Evolutionary conservation across 2,113 vertebrate species (phyloP), one percentile per base, ranked within the genome.

Genomic region (Ardeotis arabs): DNA sequence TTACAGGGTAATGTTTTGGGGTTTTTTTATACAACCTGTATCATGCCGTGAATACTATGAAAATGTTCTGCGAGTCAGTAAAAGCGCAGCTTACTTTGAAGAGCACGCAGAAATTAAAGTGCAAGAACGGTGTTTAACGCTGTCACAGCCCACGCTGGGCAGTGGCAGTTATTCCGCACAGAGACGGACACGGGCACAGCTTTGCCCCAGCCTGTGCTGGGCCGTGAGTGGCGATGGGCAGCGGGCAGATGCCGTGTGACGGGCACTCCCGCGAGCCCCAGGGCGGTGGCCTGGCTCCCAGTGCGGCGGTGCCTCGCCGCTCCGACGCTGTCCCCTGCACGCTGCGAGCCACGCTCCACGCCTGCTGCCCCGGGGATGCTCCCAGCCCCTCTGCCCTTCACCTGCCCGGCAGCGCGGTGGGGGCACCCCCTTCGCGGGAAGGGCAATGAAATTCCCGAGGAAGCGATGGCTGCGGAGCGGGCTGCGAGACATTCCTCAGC

Each of bases 251-350:
- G 31, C 52, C 2, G 1, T 11, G 21, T 23, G n/a, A 19, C 45
- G 63, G 50, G 25, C 15, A 1, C 53, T 63, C 6, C 6, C 4
- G 0, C 28, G 0, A 0, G 3, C 47, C 59, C 58, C 27, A 2
- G 6, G 3, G 11, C 5, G 3, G 3, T 11, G 8, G 17, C 33
- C 8, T 16, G 31, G 6, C 56, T 47, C 37, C 6, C 20, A 1
- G 23, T 0, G 4, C 0, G 49, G 39, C 1, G 73, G 12, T 12
- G 28, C 12, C 31, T 5, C 0, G 2, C 2, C 3, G 2, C 55
- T 27, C 35, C 29, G 2, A 8, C 8, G 45, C 56, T 20, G 8
- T 27, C 22, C 55, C 33, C 14, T 6, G 77, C 55, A 21, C 27
- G 0, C 55, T 33, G 69, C 3, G 3, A 52, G n/a, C 75, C 74